Percentiles rank a stretch among this genome's conserved stretches.
Evolutionary conservation across 2,797 vertebrate species (phyloP).

Genomic region (Setipinna tenuifilis): DNA sequence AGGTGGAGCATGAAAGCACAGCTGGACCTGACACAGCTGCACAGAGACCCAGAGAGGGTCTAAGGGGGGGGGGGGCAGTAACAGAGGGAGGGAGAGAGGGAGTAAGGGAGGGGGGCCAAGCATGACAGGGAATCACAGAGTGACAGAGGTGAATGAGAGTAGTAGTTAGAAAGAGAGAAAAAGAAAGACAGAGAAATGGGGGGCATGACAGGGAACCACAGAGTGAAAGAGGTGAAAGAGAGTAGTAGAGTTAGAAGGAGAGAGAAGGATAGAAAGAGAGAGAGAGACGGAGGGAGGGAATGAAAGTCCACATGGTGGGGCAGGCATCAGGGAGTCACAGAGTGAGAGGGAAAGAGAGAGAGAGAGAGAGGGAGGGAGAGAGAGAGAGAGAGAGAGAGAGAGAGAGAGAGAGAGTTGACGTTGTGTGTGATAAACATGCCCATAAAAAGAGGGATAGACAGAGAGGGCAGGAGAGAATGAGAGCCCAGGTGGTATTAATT

Average conservation of each 20-base stretch:
- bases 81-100: too few species aligned
- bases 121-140: background rate
- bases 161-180: background rate
- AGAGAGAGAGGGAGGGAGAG: too few species aligned
- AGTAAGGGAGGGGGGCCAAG: background rate
- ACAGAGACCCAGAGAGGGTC: background rate
- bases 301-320: too few species aligned
- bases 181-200: background rate
- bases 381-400: too few species aligned
- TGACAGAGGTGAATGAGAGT: background rate
- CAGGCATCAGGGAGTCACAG: too few species aligned
- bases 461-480: background rate
- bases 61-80: background rate
- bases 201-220: background rate
- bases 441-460: too few species aligned
- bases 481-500: conserved; percentile 16
- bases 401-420: too few species aligned
- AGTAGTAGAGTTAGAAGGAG: background rate
- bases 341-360: too few species aligned
- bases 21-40: conserved; percentile 70
- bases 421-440: too few species aligned
- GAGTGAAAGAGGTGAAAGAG: background rate
- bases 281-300: background rate
- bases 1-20: conserved; percentile 71
- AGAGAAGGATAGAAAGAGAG: background rate